phyloP scores from a whole-genome alignment of 2,797 vertebrate genomes.

The Tadarida brasiliensis region DNA sequence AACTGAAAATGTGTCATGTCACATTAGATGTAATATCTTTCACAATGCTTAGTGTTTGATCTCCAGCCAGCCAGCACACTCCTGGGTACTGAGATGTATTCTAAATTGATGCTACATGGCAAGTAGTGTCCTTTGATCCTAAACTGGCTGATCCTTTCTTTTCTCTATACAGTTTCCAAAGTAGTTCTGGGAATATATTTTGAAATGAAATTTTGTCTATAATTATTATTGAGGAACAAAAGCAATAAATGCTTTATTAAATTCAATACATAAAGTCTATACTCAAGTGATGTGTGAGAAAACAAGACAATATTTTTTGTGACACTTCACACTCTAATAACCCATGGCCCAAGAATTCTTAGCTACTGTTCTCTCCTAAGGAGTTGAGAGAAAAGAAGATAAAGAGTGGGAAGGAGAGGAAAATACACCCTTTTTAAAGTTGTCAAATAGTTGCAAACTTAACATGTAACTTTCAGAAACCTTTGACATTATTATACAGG shows the following conservation, averaged over 20 bases:
- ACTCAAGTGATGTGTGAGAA: background rate
- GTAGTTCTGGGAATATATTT: background rate
- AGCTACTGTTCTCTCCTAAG: background rate
- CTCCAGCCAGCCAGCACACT: rapidly evolving
- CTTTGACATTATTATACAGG: background rate
- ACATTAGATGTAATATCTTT: background rate
- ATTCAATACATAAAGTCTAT: background rate
- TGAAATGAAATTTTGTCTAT: background rate
- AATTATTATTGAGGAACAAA: background rate
- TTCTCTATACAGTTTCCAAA: background rate
- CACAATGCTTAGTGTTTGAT: background rate
- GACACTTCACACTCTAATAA: background rate
- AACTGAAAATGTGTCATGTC: background rate
- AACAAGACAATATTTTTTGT: background rate
- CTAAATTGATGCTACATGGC: background rate
- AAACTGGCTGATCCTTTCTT: rapidly evolving
- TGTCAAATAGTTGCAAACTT: background rate
- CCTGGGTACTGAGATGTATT: too few species aligned
- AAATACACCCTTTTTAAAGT: background rate
- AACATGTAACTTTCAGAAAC: background rate
- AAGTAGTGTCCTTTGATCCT: background rate
- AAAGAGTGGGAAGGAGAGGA: background rate
- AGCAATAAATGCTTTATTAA: background rate
- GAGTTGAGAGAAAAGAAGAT: background rate
- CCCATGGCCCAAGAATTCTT: background rate